These are phyloP conservation scores for Halyomorpha halys DNA, from an alignment of 1,140 invertebrate genomes.

Conservation along the genomic window DNA sequence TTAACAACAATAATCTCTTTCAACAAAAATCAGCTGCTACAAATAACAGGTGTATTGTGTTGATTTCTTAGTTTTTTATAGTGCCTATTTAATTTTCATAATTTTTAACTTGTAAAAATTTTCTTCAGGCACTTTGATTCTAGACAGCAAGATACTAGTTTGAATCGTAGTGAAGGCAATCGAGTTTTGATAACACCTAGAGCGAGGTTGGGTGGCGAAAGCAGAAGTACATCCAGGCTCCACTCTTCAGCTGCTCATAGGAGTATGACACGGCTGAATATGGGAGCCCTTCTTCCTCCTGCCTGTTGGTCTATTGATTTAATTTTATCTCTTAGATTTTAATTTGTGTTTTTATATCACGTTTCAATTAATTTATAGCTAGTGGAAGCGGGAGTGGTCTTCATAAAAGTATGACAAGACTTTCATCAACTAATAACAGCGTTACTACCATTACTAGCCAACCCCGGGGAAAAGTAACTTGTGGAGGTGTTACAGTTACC, in stretches of 20 bases:
- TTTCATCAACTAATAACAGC: constrained; percentile 57
- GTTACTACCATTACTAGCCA: constrained; percentile 32
- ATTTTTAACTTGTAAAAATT: no score
- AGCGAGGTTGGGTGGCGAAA: constrained; percentile 42
- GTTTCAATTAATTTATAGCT: constrained; percentile 13
- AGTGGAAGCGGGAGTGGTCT: constrained; percentile 42
- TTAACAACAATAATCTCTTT: constrained; percentile 17
- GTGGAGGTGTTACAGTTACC: constrained; percentile 53
- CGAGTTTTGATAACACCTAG: constrained; percentile 31
- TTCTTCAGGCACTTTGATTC: no score
- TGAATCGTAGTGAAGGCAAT: constrained; percentile 29
- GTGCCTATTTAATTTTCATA: no score
- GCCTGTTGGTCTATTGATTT: constrained; percentile 21
- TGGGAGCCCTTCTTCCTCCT: constrained; percentile 35
- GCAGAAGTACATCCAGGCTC: constrained; percentile 53
- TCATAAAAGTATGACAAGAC: constrained; percentile 69
- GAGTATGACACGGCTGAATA: constrained; percentile 62
- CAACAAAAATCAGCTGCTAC: constrained; percentile 5
- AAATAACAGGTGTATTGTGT: neutral
- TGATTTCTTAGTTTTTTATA: neutral
- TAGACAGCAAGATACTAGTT: constrained; percentile 7
- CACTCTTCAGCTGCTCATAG: constrained; percentile 55
- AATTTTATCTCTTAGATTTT: constrained; percentile 10
- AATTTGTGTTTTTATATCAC: constrained; percentile 17
- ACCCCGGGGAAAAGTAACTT: constrained; percentile 37